Evolutionary conservation across 2,888 invertebrate genomes (phyloP).

Genomic region (Elysia crispata): DNA sequence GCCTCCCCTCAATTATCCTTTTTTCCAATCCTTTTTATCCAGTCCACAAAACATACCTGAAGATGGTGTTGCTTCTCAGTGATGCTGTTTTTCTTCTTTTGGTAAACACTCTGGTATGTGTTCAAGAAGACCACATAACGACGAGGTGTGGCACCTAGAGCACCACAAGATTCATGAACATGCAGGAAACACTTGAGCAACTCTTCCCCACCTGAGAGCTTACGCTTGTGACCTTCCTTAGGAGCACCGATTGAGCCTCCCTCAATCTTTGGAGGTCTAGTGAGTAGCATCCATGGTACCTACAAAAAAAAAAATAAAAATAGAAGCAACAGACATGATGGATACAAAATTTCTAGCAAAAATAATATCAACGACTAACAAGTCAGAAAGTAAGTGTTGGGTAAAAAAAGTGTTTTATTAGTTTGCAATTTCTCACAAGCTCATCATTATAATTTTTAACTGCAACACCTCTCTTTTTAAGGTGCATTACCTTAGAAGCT

Average conservation of each 20-base stretch:
- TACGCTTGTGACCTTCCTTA: constrained; percentile 62
- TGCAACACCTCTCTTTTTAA: too few species aligned
- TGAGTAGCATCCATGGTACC: constrained; percentile 77
- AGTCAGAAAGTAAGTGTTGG: too few species aligned
- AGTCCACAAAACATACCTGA: constrained; percentile 79
- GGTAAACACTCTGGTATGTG: constrained; percentile 81
- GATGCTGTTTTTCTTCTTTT: constrained; percentile 82
- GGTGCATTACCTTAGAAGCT: too few species aligned
- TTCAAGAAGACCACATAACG: constrained; percentile 80
- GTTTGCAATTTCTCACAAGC: too few species aligned
- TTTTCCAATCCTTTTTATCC: too few species aligned
- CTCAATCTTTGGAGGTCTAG: constrained; percentile 72
- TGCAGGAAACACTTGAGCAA: constrained; percentile 77
- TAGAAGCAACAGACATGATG: too few species aligned
- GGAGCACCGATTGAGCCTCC: constrained; percentile 71
- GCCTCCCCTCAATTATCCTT: too few species aligned
- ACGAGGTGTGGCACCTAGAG: constrained; percentile 77
- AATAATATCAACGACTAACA: too few species aligned
- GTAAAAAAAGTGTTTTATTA: too few species aligned
- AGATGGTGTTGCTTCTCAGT: constrained; percentile 83
- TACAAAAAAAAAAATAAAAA: constrained; percentile 52
- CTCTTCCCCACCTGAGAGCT: constrained; percentile 76
- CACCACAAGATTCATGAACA: constrained; percentile 78
- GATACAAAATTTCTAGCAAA: too few species aligned
- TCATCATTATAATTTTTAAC: too few species aligned